These are phyloP conservation scores for Sarcophilus harrisii DNA, from an alignment of 2,797 vertebrate species.

Conservation along the genomic window DNA sequence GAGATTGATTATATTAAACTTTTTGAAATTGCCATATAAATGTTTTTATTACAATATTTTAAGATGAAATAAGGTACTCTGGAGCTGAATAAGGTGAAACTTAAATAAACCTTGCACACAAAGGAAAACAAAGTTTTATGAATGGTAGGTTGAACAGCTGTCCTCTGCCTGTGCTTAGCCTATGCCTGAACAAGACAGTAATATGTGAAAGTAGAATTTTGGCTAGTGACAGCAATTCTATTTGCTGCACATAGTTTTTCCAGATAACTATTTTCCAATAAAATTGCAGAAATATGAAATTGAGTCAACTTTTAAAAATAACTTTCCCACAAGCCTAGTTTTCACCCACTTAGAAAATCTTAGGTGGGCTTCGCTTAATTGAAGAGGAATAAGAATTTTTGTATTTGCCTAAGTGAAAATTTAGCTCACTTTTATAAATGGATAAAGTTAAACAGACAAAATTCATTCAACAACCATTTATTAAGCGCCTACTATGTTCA, in stretches of 20 bases:
- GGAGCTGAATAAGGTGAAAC: not conserved
- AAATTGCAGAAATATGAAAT: not conserved
- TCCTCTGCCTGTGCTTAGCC: not conserved
- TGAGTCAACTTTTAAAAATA: not conserved
- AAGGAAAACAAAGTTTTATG: not conserved
- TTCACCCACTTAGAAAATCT: not conserved
- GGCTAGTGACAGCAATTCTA: not conserved
- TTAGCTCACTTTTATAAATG: not conserved
- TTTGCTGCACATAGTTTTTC: not conserved
- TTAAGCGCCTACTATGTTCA: not conserved
- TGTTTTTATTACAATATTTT: not conserved
- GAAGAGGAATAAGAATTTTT: not conserved
- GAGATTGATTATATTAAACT: not conserved
- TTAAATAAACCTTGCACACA: not conserved
- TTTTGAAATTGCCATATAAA: not conserved
- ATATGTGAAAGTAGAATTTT: not conserved
- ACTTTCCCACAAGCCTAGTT: not conserved
- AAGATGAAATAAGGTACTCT: not conserved
- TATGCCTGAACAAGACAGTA: not conserved
- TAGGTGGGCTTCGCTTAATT: not conserved
- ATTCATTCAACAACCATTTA: not conserved
- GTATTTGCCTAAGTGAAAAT: not conserved
- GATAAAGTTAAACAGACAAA: not conserved
- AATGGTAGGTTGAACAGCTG: not conserved
- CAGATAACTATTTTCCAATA: not conserved